Conservation (phyloP, 2,113 vertebrate genomes). For the Cheirogaleus medius region DNA sequence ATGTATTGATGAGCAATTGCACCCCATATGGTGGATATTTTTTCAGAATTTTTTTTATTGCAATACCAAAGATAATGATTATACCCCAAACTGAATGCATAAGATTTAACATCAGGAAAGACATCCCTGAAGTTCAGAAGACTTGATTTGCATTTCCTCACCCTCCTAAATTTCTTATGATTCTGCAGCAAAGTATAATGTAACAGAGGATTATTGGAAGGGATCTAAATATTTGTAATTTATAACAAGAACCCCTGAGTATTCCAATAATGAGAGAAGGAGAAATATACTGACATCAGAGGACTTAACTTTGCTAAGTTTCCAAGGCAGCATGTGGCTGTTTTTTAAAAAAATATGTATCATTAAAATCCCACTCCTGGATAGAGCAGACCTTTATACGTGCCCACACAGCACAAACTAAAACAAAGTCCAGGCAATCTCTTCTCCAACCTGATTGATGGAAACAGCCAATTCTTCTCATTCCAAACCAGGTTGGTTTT, state of each 20-base stretch:
- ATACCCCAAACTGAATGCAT: not conserved
- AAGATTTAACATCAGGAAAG: not conserved
- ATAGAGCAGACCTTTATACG: not conserved
- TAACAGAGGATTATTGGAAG: not conserved
- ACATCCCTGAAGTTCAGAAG: not conserved
- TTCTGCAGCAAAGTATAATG: not conserved
- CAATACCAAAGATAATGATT: not conserved
- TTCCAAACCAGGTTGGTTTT: not conserved
- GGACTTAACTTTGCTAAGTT: not conserved
- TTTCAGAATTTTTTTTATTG: not conserved
- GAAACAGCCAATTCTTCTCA: not conserved
- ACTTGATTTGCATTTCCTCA: not conserved
- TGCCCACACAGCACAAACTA: not conserved
- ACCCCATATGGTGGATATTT: not conserved
- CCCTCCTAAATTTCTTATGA: not conserved
- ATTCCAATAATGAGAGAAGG: not conserved
- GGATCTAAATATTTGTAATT: not conserved
- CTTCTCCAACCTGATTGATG: not conserved
- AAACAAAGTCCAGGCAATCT: not conserved
- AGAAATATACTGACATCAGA: not conserved
- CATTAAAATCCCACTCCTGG: conserved; percentile 35
- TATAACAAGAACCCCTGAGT: not conserved
- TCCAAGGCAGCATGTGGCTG: not conserved
- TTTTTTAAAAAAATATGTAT: not conserved
- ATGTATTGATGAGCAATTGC: not conserved